A percentile compares a stretch with the other conserved stretches of the same genome.
Evolutionary conservation across 2,888 invertebrate species (phyloP).

Genomic region (Eupithecia centaureata): DNA sequence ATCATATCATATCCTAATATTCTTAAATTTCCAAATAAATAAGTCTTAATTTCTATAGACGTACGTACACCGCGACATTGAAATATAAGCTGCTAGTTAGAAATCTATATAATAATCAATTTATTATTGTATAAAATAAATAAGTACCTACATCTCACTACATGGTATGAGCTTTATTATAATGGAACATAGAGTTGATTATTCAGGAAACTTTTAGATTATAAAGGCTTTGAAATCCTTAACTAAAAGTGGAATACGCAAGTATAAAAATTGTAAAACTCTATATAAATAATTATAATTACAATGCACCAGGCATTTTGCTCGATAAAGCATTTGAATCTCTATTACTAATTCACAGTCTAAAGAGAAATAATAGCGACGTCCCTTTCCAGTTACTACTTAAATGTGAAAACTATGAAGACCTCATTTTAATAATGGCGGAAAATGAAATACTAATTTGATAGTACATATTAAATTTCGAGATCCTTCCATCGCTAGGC

Average conservation of each 20-base stretch:
- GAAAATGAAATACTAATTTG: conserved; percentile 47
- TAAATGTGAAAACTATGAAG: conserved; percentile 61
- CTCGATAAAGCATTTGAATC: conserved; percentile 60
- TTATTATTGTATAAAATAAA: conserved; percentile 57
- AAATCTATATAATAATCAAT: conserved; percentile 52
- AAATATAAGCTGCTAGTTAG: conserved; percentile 44
- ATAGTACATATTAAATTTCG: conserved; percentile 57
- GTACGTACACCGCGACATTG: conserved; percentile 42
- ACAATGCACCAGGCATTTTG: conserved; percentile 72
- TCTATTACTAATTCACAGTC: conserved; percentile 69
- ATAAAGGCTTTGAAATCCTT: conserved; percentile 51
- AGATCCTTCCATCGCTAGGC: conserved; percentile 67
- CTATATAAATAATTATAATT: conserved; percentile 63
- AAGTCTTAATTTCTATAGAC: conserved; percentile 44
- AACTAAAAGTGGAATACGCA: conserved; percentile 63
- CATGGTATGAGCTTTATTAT: conserved; percentile 64
- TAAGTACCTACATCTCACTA: conserved; percentile 71
- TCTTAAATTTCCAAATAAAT: conserved; percentile 57
- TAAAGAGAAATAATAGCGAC: conserved; percentile 66
- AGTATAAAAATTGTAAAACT: conserved; percentile 70
- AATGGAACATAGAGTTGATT: conserved; percentile 49
- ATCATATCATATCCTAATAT: conserved; percentile 49
- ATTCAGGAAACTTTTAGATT: conserved; percentile 44
- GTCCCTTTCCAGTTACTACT: conserved; percentile 57
- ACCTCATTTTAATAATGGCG: conserved; percentile 50